Evolutionary conservation across 2,797 vertebrate genomes (phyloP).

Genomic region (Manis javanica): DNA sequence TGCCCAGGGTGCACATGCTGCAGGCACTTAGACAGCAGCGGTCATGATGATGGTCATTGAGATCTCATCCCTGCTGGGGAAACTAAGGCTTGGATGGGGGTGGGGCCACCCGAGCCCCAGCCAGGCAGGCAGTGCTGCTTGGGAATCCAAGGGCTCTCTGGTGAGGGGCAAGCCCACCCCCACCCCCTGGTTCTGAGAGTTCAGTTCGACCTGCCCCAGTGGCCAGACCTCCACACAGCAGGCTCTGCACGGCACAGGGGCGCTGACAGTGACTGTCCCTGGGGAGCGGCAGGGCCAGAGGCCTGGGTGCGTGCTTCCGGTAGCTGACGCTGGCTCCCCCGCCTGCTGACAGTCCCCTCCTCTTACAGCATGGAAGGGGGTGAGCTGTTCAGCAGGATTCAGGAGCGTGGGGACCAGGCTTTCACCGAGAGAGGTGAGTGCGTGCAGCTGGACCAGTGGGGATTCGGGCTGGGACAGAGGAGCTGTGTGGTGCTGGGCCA

Average conservation of each 20-base stretch:
- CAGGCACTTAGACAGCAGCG: background rate
- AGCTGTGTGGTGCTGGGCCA: background rate
- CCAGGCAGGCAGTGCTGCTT: background rate
- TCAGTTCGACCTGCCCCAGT: background rate
- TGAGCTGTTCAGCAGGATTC: constrained; percentile 97
- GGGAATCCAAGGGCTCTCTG: background rate
- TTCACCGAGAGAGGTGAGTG: constrained; percentile 97
- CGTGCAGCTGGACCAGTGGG: background rate
- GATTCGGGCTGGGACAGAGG: background rate
- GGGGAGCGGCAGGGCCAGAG: background rate
- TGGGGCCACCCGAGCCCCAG: background rate
- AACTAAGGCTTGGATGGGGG: background rate
- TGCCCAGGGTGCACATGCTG: background rate
- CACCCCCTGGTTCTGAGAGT: background rate
- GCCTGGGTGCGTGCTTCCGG: background rate
- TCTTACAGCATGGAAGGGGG: constrained; percentile 96
- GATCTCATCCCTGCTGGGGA: background rate
- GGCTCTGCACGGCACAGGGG: background rate
- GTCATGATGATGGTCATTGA: background rate
- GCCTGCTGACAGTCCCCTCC: constrained; percentile 33
- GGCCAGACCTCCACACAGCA: background rate
- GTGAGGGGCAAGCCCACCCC: background rate
- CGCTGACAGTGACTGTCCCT: background rate
- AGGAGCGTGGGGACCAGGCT: constrained; percentile 97
- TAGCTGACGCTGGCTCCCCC: background rate